A percentile compares a stretch with the other conserved stretches of the same genome.
Evolutionary conservation across 1,140 invertebrate genomes (phyloP).

Genomic region (Diploscapter pachys): DNA sequence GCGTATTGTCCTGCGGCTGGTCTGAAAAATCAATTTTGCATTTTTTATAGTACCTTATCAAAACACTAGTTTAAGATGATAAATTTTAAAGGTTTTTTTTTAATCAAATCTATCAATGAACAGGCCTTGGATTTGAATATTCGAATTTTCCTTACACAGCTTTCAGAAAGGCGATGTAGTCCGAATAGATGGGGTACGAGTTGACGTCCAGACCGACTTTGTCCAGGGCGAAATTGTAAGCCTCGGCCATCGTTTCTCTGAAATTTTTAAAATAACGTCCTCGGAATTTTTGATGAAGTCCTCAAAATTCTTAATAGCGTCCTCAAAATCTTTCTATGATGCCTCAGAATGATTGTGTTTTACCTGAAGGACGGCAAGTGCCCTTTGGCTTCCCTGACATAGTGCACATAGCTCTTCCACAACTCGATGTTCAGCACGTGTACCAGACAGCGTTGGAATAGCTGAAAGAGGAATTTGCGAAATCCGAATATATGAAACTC

Average conservation of each 20-base stretch:
- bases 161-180: conserved; percentile 96
- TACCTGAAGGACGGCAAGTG: conserved; percentile 50
- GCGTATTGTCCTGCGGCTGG: conserved; percentile 97
- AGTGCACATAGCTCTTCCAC: conserved; percentile 94
- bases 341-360: background rate
- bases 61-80: conserved; percentile 22
- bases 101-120: background rate
- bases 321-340: conserved; percentile 31
- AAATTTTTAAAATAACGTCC: conserved; percentile 45
- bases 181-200: conserved; percentile 61
- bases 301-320: background rate
- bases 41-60: conserved; percentile 15
- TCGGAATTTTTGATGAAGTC: conserved; percentile 24
- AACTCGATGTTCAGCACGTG: conserved; percentile 93
- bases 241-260: conserved; percentile 98
- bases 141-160: conserved; percentile 69
- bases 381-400: conserved; percentile 70
- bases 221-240: conserved; percentile 96
- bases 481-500: background rate
- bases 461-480: conserved; percentile 64
- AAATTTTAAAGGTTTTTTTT: conserved; percentile 1
- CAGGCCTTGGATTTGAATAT: conserved; percentile 4
- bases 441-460: conserved; percentile 94
- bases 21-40: conserved; percentile 51
- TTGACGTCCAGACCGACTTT: conserved; percentile 93